A percentile compares a stretch with the other conserved stretches of the same genome.
Evolutionary conservation across 1,140 invertebrate species (phyloP).

Genomic region (Drosophila repleta): DNA sequence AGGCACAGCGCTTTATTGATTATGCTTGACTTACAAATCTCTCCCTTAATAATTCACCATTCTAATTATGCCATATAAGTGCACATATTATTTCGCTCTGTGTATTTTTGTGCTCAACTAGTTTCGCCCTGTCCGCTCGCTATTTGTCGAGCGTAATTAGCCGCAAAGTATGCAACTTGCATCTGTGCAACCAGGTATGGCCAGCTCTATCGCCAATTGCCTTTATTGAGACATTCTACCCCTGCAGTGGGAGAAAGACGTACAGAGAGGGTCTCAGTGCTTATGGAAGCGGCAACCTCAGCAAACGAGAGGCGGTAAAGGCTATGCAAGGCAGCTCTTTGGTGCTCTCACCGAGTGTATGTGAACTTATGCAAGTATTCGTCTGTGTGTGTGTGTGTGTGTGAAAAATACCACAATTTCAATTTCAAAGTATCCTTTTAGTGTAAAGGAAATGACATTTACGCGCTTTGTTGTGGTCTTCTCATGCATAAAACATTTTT

Average conservation of each 20-base stretch:
- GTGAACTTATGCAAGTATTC: conserved; percentile 16
- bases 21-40: too few species aligned
- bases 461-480: conserved; percentile 81
- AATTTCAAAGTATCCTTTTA: conserved; percentile 83
- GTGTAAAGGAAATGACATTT: conserved; percentile 81
- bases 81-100: background rate
- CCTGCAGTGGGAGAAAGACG: background rate
- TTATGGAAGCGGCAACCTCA: background rate
- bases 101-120: background rate
- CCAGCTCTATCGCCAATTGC: conserved; percentile 36
- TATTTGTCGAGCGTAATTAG: conserved; percentile 67
- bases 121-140: background rate
- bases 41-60: too few species aligned
- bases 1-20: too few species aligned
- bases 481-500: conserved; percentile 82
- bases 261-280: background rate
- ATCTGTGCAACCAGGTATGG: conserved; percentile 35
- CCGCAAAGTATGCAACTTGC: conserved; percentile 65
- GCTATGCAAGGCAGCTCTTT: conserved; percentile 23
- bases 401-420: conserved; percentile 76
- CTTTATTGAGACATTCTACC: conserved; percentile 42
- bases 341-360: background rate
- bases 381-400: conserved; percentile 40
- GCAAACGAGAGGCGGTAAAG: conserved; percentile 9
- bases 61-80: background rate